Conservation (phyloP, 2,888 invertebrate genomes). For the Sesamia inferens region DNA sequence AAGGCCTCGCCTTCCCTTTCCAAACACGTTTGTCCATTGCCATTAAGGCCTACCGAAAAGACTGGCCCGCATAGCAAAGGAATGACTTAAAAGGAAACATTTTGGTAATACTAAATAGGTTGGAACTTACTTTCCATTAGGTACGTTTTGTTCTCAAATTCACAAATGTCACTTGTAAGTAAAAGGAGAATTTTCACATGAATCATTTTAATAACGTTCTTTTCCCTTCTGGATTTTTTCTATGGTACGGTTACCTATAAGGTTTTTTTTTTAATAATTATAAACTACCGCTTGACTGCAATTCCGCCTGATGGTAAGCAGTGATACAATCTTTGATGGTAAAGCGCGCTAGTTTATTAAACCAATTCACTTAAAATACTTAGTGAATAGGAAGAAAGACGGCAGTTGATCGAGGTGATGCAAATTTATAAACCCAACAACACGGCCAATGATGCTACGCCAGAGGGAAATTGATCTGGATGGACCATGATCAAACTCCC, state of each 20-base stretch:
- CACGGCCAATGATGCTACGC: too few relatives aligned
- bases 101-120: not conserved
- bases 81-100: not conserved
- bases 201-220: conserved; percentile 3
- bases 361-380: too few relatives aligned
- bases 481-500: too few relatives aligned
- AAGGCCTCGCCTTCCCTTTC: not conserved
- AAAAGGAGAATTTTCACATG: not conserved
- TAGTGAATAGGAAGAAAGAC: too few relatives aligned
- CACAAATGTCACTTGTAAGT: conserved; percentile 3
- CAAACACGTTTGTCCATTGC: not conserved
- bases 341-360: too few relatives aligned
- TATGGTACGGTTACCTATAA: not conserved
- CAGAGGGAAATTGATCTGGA: too few relatives aligned
- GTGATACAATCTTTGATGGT: too few relatives aligned
- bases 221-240: conserved; percentile 12
- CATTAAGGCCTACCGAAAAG: not conserved
- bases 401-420: too few relatives aligned
- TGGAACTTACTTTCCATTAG: conserved; percentile 7
- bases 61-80: not conserved
- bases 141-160: conserved; percentile 6
- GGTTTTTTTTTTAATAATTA: too few relatives aligned
- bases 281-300: too few relatives aligned
- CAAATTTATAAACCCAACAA: too few relatives aligned
- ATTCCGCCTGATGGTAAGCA: too few relatives aligned